Evolutionary conservation across 2,888 invertebrate genomes (phyloP).

Genomic region (Cetonia aurata): DNA sequence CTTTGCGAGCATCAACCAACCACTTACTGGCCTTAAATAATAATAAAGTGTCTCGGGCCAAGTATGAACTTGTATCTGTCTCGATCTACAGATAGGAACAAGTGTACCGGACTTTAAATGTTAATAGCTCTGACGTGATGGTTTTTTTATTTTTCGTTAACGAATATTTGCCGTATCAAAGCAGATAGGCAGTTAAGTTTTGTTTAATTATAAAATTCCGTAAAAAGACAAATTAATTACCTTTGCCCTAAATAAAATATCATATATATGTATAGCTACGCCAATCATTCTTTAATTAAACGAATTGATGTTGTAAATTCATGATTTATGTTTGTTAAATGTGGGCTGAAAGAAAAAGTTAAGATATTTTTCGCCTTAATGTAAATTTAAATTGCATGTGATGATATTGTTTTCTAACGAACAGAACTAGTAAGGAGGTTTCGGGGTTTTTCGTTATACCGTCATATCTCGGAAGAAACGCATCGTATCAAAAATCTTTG

Average conservation of each 20-base stretch:
- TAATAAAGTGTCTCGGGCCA: slow-evolving; percentile 21
- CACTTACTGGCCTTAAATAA: slow-evolving; percentile 23
- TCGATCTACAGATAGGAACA: slow-evolving; percentile 21
- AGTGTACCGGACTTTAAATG: slow-evolving; percentile 21
- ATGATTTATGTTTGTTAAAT: too few species aligned
- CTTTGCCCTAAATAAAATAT: slow-evolving; percentile 1
- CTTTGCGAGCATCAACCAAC: slow-evolving; percentile 1
- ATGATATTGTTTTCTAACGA: too few species aligned
- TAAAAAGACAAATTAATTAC: slow-evolving; percentile 22
- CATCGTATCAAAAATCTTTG: too few species aligned
- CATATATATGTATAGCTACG: not conserved
- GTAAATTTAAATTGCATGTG: too few species aligned
- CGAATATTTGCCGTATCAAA: not conserved
- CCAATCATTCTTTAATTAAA: too few species aligned
- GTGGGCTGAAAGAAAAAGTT: too few species aligned
- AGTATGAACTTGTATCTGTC: slow-evolving; percentile 19
- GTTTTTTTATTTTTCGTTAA: too few species aligned
- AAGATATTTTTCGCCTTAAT: too few species aligned
- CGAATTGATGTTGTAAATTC: too few species aligned
- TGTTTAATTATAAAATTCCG: slow-evolving; percentile 16
- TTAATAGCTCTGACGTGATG: slow-evolving; percentile 7
- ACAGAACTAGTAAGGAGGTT: too few species aligned
- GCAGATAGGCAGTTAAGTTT: not conserved
- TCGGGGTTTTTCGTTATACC: too few species aligned
- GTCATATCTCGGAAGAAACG: too few species aligned